Conservation (phyloP, 1,140 invertebrate genomes). For the Lanistes nyassanus region DNA sequence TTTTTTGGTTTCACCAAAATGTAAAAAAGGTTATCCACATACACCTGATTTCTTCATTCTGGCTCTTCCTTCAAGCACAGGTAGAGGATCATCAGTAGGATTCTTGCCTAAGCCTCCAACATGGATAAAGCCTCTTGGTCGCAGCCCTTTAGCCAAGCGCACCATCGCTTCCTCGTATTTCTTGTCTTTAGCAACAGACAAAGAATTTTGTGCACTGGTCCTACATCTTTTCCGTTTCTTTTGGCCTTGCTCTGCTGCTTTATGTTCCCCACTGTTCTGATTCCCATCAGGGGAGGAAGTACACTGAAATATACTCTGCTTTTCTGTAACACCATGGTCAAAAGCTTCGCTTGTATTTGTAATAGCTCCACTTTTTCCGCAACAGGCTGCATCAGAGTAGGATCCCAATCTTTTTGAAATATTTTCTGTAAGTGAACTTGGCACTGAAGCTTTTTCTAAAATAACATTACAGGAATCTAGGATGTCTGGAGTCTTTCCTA, state of each 20-base stretch:
- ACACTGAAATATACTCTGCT: background rate
- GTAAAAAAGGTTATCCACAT: background rate
- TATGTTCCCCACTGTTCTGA: background rate
- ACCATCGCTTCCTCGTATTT: conserved; percentile 4
- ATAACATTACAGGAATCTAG: too few species aligned
- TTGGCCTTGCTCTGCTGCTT: background rate
- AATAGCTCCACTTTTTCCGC: too few species aligned
- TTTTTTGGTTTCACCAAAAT: too few species aligned
- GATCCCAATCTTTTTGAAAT: too few species aligned
- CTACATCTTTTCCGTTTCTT: background rate
- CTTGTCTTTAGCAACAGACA: background rate
- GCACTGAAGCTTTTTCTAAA: too few species aligned
- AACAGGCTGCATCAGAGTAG: too few species aligned
- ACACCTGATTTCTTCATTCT: background rate
- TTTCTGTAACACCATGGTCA: background rate
- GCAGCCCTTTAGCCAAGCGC: conserved; percentile 18
- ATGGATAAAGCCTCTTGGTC: conserved; percentile 12
- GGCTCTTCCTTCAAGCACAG: background rate
- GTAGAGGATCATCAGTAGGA: conserved; percentile 18
- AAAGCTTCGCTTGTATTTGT: too few species aligned
- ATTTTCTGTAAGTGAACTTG: too few species aligned
- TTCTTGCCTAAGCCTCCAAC: conserved; percentile 20
- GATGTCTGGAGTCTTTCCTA: too few species aligned
- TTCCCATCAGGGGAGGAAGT: background rate
- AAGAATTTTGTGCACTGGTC: background rate